Evolutionary conservation across 1,140 invertebrate genomes (phyloP), one percentile per base, ranked within the genome.

Genomic region (Zaprionus nigranus): DNA sequence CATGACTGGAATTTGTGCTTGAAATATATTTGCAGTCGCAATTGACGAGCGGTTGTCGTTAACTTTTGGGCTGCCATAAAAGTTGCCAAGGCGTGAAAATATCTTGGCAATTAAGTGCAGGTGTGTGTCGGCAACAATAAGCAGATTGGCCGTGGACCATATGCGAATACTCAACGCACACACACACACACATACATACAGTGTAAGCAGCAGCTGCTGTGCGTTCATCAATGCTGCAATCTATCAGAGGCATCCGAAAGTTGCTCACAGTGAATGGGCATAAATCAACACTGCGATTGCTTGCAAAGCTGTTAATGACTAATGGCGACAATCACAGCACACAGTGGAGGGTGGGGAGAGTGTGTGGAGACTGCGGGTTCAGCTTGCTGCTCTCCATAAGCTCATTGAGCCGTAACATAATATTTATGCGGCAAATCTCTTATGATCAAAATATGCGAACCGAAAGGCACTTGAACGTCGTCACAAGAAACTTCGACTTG

Each of bases 381-480:
- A 15, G 46, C 51, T 30, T 70, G 59, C 60, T 65, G 57, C 4
- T 58, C 38, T 36, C 49, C 63, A 67, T 83, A 80, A 83, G 84
- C 81, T 53, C 59, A 81, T 84, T 88, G 83, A 88, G 84, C 70
- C 75, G 81, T 84, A 90, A 88, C 81, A 84, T 84, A 84, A 90
- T 84, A 88, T 90, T 90, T 81, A 88, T 88, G 78, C 79, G 53
- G 53, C 59, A 63, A 59, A 59, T 68, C 56, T 68, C 49, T 36
- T 68, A 59, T 68, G 65, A 7, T 38, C 49, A 63, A 63, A 72
- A 72, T 66, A 72, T 76, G 57, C 24, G 34, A 49, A 26, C 20
- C 62, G 51, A 63, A 64, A 63, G 67, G 36, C 83, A 75, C 84
- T 87, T 72, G 57, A 70, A 84, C 40, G 74, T 51, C 40, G 74